Base-by-base conservation (phyloP, 2,888 invertebrate species). In the Latrodectus elegans region DNA sequence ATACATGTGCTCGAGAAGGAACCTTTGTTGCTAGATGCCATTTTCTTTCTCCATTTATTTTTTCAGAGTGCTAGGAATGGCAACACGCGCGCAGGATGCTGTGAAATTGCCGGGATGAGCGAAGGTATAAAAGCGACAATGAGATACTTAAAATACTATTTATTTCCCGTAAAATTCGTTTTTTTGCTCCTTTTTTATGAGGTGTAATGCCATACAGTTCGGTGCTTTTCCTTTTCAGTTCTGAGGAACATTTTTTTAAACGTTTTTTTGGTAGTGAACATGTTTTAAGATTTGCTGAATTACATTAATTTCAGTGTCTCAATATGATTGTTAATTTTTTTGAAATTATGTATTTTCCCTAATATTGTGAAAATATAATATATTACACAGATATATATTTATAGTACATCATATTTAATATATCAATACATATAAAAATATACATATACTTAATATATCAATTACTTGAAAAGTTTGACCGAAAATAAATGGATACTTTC, bases 1-100 rank as follows among this genome's bases (percentile, higher is more conserved):
- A 76, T 11, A n/a, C 49, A 70, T 77, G 14, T 68, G 68, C 55
- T 70, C 72, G 80, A 80, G 72, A 73, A 67, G 53, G 49, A n/a
- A 52, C n/a, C 65, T 81, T 81, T 73, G 60, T 67, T 74, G 79
- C 52, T 26, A 73, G 81, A 55, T 22, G 26, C 51, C 22, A 8
- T 38, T 38, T 17, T 17, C 67, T 68, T 68, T 22, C 17, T 8
- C 67, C 10, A 12, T 68, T 38, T 38, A 38, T 38, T 38, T 38
- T 38, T 38, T 38, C 38, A 38, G 38, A 4, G 38, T 38, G 38
- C 38, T 38, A 6, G 67, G 26, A 12, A 26, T 68, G 17, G 67
- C 17, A 17, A 68, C 67, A 17, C 12, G 22, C 17, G 14, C 26
- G 22, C n/a, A 22, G 26, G 67, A 68, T 22, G 17, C n/a, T 15